A percentile compares a stretch with the other conserved stretches of the same genome.
Evolutionary conservation across 2,797 vertebrate genomes (phyloP).

Genomic region (Miichthys miiuy): DNA sequence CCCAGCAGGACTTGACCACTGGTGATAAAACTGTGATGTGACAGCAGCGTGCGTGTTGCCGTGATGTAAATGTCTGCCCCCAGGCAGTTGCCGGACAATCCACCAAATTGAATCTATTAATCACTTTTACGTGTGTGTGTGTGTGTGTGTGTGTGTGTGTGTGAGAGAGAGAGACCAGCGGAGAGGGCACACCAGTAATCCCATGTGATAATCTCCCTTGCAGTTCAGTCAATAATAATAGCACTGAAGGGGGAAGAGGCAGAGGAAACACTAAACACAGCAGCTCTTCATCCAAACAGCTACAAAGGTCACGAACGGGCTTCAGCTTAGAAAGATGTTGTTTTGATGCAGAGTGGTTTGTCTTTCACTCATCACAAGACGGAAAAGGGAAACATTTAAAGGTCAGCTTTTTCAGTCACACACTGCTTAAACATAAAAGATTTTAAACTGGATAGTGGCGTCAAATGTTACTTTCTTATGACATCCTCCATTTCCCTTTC

Average conservation of each 20-base stretch:
- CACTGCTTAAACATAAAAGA: background rate
- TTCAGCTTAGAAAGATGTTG: conserved; percentile 17
- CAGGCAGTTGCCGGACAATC: conserved; percentile 29
- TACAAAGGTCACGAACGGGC: conserved; percentile 10
- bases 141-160: conserved; percentile 13
- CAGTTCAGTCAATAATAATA: conserved; percentile 43
- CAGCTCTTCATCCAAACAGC: background rate
- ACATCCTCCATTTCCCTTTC: background rate
- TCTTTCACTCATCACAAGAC: background rate
- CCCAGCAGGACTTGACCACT: background rate
- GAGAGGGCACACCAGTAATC: conserved; percentile 56
- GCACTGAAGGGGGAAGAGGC: conserved; percentile 6
- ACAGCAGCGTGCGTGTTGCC: background rate
- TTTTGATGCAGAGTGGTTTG: conserved; percentile 5
- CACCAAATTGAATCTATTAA: conserved; percentile 63
- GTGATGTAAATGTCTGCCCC: conserved; percentile 45
- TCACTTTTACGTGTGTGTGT: conserved; percentile 49
- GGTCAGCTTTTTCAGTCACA: background rate
- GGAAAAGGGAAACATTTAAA: background rate
- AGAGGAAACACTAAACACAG: conserved; percentile 13
- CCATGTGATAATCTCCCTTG: conserved; percentile 68
- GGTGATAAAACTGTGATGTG: conserved; percentile 24
- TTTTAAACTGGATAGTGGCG: background rate
- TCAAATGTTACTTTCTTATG: background rate
- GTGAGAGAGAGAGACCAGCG: background rate